phyloP scores from a whole-genome alignment of 2,888 invertebrate species.

The Leptogaster cylindrica region DNA sequence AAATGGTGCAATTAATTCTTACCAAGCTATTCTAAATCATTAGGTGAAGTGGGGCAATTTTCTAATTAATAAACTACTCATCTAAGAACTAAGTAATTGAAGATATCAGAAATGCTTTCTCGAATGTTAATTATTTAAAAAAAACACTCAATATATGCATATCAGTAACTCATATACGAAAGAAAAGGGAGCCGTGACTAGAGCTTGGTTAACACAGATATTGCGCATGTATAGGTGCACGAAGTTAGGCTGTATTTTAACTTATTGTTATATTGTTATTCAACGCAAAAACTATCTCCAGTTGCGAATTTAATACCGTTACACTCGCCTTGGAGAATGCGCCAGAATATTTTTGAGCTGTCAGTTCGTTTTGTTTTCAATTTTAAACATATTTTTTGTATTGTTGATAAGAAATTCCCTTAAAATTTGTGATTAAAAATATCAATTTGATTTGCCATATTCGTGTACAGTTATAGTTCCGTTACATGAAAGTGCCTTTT shows the following conservation, averaged over 20 bases:
- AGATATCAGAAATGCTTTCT: conserved; percentile 23
- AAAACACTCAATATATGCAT: conserved; percentile 46
- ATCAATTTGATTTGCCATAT: too few relatives aligned
- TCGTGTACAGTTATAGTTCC: too few relatives aligned
- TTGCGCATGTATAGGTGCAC: conserved; percentile 18
- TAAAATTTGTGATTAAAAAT: too few relatives aligned
- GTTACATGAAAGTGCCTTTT: too few relatives aligned
- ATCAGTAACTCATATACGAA: conserved; percentile 41
- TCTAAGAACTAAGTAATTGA: conserved; percentile 27
- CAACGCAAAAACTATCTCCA: too few relatives aligned
- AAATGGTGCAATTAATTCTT: conserved; percentile 3
- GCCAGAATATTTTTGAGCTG: too few relatives aligned
- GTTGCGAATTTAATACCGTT: too few relatives aligned
- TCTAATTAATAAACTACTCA: conserved; percentile 21
- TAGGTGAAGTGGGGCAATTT: conserved; percentile 21
- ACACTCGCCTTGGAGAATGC: too few relatives aligned
- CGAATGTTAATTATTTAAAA: conserved; percentile 30
- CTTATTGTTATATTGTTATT: background rate
- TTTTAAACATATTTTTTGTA: too few relatives aligned
- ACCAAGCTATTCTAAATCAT: conserved; percentile 28
- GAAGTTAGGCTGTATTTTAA: conserved; percentile 31
- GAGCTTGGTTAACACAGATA: conserved; percentile 15
- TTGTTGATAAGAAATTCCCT: too few relatives aligned
- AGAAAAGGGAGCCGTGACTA: conserved; percentile 16
- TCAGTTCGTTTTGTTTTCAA: too few relatives aligned